Evolutionary conservation across 35 echinoderm and acorn worm species (phyloP).

Genomic region (Anneissia japonica): DNA sequence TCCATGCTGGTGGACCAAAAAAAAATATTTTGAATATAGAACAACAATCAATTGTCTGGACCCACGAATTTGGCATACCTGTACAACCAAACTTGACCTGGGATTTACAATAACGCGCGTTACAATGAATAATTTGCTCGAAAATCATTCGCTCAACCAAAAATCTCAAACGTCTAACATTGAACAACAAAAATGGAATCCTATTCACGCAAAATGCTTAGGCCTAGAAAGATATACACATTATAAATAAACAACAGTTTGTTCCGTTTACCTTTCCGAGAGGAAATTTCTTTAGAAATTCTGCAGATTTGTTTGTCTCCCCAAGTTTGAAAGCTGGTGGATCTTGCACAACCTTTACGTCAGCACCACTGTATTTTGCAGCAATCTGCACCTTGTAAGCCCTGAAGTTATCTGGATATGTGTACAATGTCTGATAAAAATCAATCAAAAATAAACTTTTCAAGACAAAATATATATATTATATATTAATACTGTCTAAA

Average conservation of each 20-base stretch:
- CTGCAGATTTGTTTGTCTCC: constrained; percentile 82
- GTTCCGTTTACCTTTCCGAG: constrained; percentile 75
- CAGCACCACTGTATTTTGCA: constrained; percentile 87
- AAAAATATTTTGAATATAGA: too few relatives aligned
- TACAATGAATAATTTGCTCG: too few relatives aligned
- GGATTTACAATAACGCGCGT: too few relatives aligned
- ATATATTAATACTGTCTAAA: not conserved
- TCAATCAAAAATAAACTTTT: not conserved
- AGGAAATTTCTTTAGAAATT: constrained; percentile 86
- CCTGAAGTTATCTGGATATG: constrained; percentile 97
- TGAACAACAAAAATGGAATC: too few relatives aligned
- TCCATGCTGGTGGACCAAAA: too few relatives aligned
- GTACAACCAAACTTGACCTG: too few relatives aligned
- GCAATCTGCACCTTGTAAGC: constrained; percentile 86
- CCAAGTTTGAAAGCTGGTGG: constrained; percentile 89
- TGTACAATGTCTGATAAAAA: constrained; percentile 75
- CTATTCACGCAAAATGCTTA: too few relatives aligned
- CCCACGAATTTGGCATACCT: too few relatives aligned
- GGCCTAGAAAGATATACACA: too few relatives aligned
- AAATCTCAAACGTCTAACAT: too few relatives aligned
- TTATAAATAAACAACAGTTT: not conserved
- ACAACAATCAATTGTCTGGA: too few relatives aligned
- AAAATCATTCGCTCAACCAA: too few relatives aligned
- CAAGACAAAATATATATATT: not conserved
- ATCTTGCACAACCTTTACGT: constrained; percentile 82